Evolutionary conservation across 1,140 invertebrate species (phyloP), one percentile per base, ranked within the genome.

Genomic region (Rhagoletis zephyria): DNA sequence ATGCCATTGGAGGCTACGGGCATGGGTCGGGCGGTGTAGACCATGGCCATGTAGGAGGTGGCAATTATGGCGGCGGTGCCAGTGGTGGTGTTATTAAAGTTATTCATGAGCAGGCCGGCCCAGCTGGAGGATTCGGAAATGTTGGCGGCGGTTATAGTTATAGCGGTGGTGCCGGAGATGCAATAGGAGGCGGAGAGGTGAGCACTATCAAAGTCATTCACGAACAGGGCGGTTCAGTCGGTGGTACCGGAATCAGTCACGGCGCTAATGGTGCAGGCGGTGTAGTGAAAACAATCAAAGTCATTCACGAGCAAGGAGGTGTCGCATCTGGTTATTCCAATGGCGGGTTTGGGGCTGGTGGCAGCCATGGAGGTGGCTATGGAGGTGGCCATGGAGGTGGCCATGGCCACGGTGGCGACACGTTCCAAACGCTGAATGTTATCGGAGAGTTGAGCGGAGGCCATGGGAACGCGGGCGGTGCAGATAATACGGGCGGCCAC

Each of bases 231-330:
- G 87, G 64, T 56, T 48, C 63, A 10, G 77, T 85, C 9, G 89
- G 87, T 56, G 56, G 88, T 88, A 4, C 51, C 81, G 85, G 19
- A 19, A 59, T n/a, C 2, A 81, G 63, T 48, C 19, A 63, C 51
- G 51, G 12, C 51, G 85, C 56, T 12, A 61, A 51, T 10, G 67
- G 4, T 19, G 16, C 67, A 4, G 19, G 87, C 88, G n/a, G 63
- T 40, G 89, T 89, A 7, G 88, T 87, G 4, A 88, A 88, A 70
- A 88, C 88, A 48, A 87, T 88, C 59, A 87, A 88, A 70, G 85
- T 88, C 56, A 87, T 88, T 63, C 88, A 88, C 61, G 87, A 88
- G 86, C 64, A 88, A 81, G 64, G 40, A 14, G 64, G 30, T 30
- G 30, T 30, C 30, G 30, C 30, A 30, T 30, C 30, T 30, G 30